These are phyloP conservation scores for Agrilus mali DNA, from an alignment of 2,888 invertebrate species.

Conservation along the genomic window DNA sequence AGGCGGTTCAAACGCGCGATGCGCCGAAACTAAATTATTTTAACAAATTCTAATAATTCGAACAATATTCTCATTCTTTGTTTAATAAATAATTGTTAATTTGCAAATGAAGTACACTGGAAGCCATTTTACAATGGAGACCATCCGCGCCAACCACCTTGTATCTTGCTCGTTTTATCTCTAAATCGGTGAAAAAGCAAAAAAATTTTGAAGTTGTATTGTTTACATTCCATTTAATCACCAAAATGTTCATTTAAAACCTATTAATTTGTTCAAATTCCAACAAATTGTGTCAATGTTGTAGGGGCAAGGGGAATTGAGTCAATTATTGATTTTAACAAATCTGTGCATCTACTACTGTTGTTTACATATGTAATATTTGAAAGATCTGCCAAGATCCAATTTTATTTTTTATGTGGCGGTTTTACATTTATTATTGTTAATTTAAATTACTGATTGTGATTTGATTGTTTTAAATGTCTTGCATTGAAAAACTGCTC, in stretches of 20 bases:
- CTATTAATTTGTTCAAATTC: slow-evolving; percentile 2
- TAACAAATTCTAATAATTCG: no score
- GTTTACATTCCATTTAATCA: not conserved
- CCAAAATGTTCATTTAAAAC: not conserved
- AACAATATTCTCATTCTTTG: slow-evolving; percentile 15
- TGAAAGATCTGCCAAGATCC: no score
- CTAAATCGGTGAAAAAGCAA: no score
- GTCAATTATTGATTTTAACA: slow-evolving; percentile 32
- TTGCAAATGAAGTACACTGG: slow-evolving; percentile 10
- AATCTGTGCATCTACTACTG: no score
- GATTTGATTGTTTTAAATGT: no score
- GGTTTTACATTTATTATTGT: no score
- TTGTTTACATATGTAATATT: no score
- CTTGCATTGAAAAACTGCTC: no score
- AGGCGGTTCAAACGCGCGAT: slow-evolving; percentile 34
- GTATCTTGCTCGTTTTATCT: not conserved
- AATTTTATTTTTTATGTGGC: no score
- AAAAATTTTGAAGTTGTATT: no score
- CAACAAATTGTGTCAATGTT: slow-evolving; percentile 1
- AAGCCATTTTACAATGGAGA: slow-evolving; percentile 22
- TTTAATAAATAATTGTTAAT: slow-evolving; percentile 11
- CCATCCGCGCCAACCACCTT: slow-evolving; percentile 18
- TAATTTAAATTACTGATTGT: no score
- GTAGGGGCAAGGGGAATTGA: slow-evolving; percentile 27
- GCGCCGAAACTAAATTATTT: slow-evolving; percentile 22